Conservation (phyloP, 1,140 invertebrate species). For the Temnothorax curvispinosus region DNA sequence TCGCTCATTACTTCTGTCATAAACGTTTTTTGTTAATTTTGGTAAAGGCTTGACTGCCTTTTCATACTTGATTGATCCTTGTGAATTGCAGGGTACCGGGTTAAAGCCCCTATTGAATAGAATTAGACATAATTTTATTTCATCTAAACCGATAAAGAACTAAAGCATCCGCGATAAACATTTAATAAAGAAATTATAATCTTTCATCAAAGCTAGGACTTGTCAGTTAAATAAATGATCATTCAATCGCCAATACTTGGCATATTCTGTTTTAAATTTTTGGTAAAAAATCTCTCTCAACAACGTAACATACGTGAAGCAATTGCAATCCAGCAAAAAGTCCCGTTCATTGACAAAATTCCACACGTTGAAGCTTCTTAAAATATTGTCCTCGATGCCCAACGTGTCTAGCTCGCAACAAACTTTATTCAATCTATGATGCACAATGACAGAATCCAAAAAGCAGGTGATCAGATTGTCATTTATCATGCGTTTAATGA, state of each 20-base stretch:
- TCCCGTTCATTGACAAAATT: constrained; percentile 76
- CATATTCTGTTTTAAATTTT: background rate
- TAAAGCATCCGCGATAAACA: background rate
- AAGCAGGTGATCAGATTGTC: constrained; percentile 73
- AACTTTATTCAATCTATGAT: constrained; percentile 74
- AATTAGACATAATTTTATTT: background rate
- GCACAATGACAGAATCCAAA: constrained; percentile 72
- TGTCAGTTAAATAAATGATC: background rate
- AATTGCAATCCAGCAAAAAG: constrained; percentile 68
- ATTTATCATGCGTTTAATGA: constrained; percentile 71
- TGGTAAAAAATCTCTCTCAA: background rate
- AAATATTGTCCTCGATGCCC: constrained; percentile 63
- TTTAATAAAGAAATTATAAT: background rate
- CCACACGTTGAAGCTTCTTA: constrained; percentile 66
- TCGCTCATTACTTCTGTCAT: background rate
- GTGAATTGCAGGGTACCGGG: background rate
- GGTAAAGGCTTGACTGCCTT: background rate
- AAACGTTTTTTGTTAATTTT: background rate
- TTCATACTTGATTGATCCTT: background rate
- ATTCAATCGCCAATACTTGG: background rate
- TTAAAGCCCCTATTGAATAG: background rate
- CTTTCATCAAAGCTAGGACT: background rate
- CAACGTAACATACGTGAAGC: constrained; percentile 35
- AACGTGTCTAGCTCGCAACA: constrained; percentile 70
- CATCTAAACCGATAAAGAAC: background rate